Percentiles rank a stretch among this genome's conserved stretches.
These are phyloP conservation scores for Dryobota labecula DNA, from an alignment of 2,888 invertebrate species.

Conservation along the genomic window DNA sequence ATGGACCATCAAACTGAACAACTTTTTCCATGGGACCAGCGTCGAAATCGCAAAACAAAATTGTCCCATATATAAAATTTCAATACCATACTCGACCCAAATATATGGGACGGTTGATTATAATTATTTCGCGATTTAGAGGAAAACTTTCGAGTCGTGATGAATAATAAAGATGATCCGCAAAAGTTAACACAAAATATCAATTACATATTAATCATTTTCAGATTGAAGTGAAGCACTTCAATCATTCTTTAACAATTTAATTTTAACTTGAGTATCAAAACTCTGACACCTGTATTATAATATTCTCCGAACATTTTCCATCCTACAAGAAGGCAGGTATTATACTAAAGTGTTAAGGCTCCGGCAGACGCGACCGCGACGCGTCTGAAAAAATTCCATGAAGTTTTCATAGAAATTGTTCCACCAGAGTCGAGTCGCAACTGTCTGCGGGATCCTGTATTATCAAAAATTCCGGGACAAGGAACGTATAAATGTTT, in stretches of 20 bases:
- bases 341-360: constrained; percentile 11
- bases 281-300: not conserved
- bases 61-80: no score
- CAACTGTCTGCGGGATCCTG: no score
- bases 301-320: constrained; percentile 9
- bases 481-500: constrained; percentile 22
- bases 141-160: not conserved
- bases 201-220: constrained; percentile 10
- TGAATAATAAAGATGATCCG: not conserved
- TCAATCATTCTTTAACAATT: constrained; percentile 1
- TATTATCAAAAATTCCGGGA: constrained; percentile 23
- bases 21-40: no score
- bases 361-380: no score
- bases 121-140: no score
- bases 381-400: no score
- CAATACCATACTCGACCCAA: no score
- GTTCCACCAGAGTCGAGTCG: no score
- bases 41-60: no score
- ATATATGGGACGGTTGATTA: no score
- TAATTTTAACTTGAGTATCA: not conserved
- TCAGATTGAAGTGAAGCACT: not conserved
- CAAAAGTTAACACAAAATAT: not conserved
- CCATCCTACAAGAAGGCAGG: not conserved
- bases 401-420: no score
- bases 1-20: no score